phyloP scores from a whole-genome alignment of 2,888 invertebrate species.

The Sisyra nigra region DNA sequence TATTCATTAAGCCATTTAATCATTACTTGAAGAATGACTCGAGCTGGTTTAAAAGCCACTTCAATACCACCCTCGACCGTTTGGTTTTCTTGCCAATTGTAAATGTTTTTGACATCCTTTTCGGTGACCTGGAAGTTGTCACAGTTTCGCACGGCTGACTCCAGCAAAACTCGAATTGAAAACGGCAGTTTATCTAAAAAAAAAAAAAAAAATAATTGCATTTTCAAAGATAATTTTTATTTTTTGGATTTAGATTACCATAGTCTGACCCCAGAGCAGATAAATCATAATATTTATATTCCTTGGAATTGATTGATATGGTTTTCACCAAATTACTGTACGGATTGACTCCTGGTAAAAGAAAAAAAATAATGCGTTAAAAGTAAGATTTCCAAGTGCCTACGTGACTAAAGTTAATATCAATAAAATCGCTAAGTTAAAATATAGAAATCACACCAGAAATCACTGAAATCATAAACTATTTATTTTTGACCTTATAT shows the following conservation, averaged over 20 bases:
- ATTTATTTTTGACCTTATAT: too few species aligned
- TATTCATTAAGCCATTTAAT: neutral
- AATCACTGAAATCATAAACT: too few species aligned
- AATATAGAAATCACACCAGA: too few species aligned
- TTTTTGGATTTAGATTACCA: slow-evolving; percentile 40
- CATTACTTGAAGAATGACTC: slow-evolving; percentile 83
- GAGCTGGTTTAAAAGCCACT: slow-evolving; percentile 89
- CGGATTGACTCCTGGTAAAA: slow-evolving; percentile 39
- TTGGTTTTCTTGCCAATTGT: slow-evolving; percentile 76
- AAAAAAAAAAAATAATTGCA: slow-evolving; percentile 9
- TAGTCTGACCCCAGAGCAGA: slow-evolving; percentile 57
- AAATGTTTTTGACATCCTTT: slow-evolving; percentile 74
- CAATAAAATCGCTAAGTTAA: too few species aligned
- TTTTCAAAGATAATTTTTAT: neutral
- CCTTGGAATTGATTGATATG: slow-evolving; percentile 39
- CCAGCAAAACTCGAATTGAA: slow-evolving; percentile 81
- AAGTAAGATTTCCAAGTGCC: too few species aligned
- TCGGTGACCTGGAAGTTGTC: slow-evolving; percentile 83
- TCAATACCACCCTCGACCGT: slow-evolving; percentile 55
- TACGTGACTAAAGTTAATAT: too few species aligned
- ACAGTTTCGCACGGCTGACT: slow-evolving; percentile 91
- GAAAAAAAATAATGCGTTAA: slow-evolving; percentile 1
- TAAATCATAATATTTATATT: slow-evolving; percentile 68
- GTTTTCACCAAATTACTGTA: slow-evolving; percentile 42
- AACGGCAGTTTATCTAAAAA: slow-evolving; percentile 66